phyloP scores from a whole-genome alignment of 2,113 vertebrate genomes.

The Callocephalon fimbriatum region DNA sequence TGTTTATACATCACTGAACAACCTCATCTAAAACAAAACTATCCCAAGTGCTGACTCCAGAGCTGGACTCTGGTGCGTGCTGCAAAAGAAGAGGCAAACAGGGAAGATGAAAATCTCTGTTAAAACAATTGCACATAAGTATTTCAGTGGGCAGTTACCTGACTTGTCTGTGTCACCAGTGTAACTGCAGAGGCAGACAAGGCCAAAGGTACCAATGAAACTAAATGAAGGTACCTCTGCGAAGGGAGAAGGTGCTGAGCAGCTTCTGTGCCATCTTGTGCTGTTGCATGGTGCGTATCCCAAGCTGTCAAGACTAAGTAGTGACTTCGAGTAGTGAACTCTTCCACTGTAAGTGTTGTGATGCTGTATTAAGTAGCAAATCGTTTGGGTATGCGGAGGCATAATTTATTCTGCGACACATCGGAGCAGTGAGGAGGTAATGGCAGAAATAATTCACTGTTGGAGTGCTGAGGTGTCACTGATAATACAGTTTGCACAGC shows the following conservation, averaged over 20 bases:
- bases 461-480: background rate
- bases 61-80: background rate
- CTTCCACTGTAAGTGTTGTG: background rate
- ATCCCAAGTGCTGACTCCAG: background rate
- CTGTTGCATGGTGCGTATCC: background rate
- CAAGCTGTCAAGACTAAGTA: accelerated
- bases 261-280: background rate
- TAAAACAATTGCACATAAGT: background rate
- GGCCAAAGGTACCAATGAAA: background rate
- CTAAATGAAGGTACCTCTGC: background rate
- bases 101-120: background rate
- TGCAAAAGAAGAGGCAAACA: background rate
- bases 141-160: background rate
- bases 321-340: background rate
- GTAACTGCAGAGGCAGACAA: background rate
- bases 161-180: accelerated
- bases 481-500: background rate
- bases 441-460: background rate
- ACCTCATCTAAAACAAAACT: background rate
- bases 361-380: background rate
- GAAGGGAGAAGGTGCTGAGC: background rate
- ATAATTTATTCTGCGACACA: accelerated
- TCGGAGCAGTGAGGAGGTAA: background rate
- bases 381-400: background rate
- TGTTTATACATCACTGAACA: background rate